phyloP scores from a whole-genome alignment of 2,888 invertebrate genomes.

The Therioaphis trifolii region DNA sequence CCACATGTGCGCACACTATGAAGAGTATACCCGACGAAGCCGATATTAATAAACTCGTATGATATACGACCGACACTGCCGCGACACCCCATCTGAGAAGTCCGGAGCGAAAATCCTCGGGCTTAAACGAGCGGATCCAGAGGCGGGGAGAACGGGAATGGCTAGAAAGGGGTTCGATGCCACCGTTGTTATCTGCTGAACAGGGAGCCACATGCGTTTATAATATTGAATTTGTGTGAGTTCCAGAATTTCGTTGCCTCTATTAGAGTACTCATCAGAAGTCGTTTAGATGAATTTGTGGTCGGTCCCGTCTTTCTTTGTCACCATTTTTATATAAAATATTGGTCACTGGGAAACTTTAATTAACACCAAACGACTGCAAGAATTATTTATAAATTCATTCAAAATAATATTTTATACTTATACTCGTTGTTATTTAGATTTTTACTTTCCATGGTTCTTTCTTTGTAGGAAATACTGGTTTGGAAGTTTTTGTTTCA shows the following conservation, averaged over 20 bases:
- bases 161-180: not conserved
- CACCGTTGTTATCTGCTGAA: not conserved
- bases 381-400: too few species aligned
- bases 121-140: conserved; percentile 21
- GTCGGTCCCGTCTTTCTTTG: not conserved
- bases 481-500: not conserved
- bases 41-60: conserved; percentile 62
- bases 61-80: conserved; percentile 48
- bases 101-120: conserved; percentile 39
- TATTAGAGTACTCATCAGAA: conserved; percentile 29
- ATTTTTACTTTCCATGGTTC: too few species aligned
- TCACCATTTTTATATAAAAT: not conserved
- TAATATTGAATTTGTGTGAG: conserved; percentile 54
- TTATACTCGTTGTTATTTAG: too few species aligned
- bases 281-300: conserved; percentile 21
- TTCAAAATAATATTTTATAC: too few species aligned
- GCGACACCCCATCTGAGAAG: conserved; percentile 14
- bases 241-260: conserved; percentile 25
- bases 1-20: conserved; percentile 28
- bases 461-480: not conserved
- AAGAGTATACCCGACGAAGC: conserved; percentile 44
- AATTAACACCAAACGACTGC: not conserved
- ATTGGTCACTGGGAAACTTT: not conserved
- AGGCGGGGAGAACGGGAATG: not conserved
- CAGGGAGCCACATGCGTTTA: conserved; percentile 41